Evolutionary conservation across 1,140 invertebrate species (phyloP).

Genomic region (Listronotus bonariensis): DNA sequence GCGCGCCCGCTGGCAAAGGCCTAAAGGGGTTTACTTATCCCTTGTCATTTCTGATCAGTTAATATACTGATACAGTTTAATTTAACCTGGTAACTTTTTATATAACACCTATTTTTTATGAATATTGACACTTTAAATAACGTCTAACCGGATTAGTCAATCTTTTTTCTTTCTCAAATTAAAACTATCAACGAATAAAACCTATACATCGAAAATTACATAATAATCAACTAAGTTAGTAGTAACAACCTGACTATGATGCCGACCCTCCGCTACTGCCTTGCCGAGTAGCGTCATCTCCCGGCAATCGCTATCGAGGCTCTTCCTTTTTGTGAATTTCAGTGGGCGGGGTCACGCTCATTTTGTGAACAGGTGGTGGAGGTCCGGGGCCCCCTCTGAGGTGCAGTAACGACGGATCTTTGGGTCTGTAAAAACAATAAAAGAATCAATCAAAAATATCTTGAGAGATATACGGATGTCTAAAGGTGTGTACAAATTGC

Average conservation of each 20-base stretch:
- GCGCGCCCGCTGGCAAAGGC: too few relatives aligned
- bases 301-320: conserved; percentile 51
- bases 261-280: neutral
- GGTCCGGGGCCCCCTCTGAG: conserved; percentile 46
- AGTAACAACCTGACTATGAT: conserved; percentile 17
- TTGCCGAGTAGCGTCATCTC: conserved; percentile 3
- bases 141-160: too few relatives aligned
- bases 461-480: too few relatives aligned
- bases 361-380: conserved; percentile 46
- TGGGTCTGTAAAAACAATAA: conserved; percentile 28
- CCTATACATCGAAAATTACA: conserved; percentile 17
- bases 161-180: too few relatives aligned
- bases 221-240: conserved; percentile 20
- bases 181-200: too few relatives aligned
- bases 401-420: conserved; percentile 64
- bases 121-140: too few relatives aligned
- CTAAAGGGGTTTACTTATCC: too few relatives aligned
- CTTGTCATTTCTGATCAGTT: too few relatives aligned
- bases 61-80: too few relatives aligned
- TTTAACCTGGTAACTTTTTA: too few relatives aligned
- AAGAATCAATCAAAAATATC: conserved; percentile 49
- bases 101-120: too few relatives aligned
- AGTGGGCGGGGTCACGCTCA: conserved; percentile 49
- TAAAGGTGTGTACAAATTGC: too few relatives aligned
- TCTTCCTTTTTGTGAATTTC: conserved; percentile 55